Percentiles rank a stretch among this genome's conserved stretches.
Evolutionary conservation across 2,113 vertebrate species (phyloP).

Genomic region (Sinocyclocheilus maitianheensis): DNA sequence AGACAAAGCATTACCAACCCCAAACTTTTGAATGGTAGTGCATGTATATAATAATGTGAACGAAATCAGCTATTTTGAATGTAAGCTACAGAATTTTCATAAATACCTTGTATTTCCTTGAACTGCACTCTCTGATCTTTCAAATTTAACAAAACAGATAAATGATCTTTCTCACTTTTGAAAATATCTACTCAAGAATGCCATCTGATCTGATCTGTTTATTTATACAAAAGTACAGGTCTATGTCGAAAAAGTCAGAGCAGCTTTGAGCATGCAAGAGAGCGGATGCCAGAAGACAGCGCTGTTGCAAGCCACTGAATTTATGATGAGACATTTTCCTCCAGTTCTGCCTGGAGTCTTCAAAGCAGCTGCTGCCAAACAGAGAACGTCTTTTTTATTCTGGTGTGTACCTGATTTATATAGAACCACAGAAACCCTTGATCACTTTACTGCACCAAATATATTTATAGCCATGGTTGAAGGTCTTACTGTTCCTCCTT

Average conservation of each 20-base stretch:
- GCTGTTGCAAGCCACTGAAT: conserved; percentile 21
- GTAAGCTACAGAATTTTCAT: not conserved
- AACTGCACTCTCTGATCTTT: conserved; percentile 3
- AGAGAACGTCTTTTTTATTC: conserved; percentile 6
- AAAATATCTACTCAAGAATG: conserved; percentile 46
- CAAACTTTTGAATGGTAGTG: not conserved
- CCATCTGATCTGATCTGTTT: conserved; percentile 41
- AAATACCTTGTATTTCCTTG: not conserved
- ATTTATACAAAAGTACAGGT: conserved; percentile 51
- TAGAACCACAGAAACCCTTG: not conserved
- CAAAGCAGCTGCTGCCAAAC: not conserved
- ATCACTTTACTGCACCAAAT: not conserved
- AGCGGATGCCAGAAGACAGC: conserved; percentile 2
- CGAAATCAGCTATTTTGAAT: not conserved
- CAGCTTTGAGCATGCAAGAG: not conserved
- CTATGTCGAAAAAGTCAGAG: not conserved
- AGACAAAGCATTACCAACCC: no score
- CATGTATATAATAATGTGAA: not conserved
- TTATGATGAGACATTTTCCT: conserved; percentile 41
- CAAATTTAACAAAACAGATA: conserved; percentile 39
- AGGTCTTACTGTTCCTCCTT: not conserved
- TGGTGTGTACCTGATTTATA: conserved; percentile 18
- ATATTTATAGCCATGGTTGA: conserved; percentile 1
- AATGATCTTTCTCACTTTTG: conserved; percentile 53
- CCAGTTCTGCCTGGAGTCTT: not conserved